Evolutionary conservation across 37 sponge, comb jelly and placozoan genomes (phyloP), one percentile per base, ranked within the genome.

Genomic region (Cliona cf. orientalis): DNA sequence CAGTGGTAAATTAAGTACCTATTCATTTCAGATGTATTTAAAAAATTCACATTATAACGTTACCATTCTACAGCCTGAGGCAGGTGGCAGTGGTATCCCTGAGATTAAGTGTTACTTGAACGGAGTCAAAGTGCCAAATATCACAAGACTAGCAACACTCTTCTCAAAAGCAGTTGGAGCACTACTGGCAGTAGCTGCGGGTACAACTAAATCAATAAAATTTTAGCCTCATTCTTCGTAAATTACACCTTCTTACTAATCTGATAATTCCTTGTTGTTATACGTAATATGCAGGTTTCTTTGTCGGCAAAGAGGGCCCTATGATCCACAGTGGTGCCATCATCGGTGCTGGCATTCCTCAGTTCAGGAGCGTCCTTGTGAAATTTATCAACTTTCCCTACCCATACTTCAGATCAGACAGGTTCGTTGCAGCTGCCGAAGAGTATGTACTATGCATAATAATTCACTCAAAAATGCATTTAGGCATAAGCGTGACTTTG

Each of bases 321-420:
- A 98, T 98, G 98, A 95, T 98, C 55, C 95, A 98, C 90, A 90
- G 87, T 71, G 98, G 98, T 33, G 98, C 98, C 29, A 90, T 92
- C 28, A 76, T 98, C 36, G 98, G 95, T 5, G 93, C 96, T 5
- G 95, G 98, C 12, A 53, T 98, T 4, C 93, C 98, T 5, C 96
- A 90, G 85, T 80, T 88, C 23, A 57, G 82, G 71, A 81, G 77
- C 56, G 45, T 85, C 29, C 31, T 69, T 42, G 81, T 58, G 67
- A 85, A 75, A 38, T 58, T 35, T 28, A 37, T 91, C 55, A 86
- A 80, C 35, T 39, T 92, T 4, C 88, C 85, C 11, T 82, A 84
- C 66, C 63, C 84, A 22, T 73, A 67, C 75, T 92, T 92, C 69
- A 64, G 94, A 45, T 78, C 83, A 65, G 94, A 94, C 67, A 82